Evolutionary conservation across 2,888 invertebrate genomes (phyloP).

Genomic region (Orchestes rusci): DNA sequence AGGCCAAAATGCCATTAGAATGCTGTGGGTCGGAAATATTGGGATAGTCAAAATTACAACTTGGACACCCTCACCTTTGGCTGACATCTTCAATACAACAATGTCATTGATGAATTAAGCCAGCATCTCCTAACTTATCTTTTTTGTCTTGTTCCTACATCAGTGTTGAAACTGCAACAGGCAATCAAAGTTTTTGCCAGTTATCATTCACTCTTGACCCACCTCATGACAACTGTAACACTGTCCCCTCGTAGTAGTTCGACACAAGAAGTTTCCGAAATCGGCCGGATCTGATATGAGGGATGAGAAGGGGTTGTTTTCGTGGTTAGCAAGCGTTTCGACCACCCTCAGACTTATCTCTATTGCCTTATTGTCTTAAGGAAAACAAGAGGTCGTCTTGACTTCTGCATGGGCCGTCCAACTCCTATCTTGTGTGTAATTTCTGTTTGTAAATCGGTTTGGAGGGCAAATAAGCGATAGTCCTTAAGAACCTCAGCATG

Average conservation of each 20-base stretch:
- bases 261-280: constrained; percentile 38
- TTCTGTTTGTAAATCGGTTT: constrained; percentile 21
- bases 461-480: constrained; percentile 17
- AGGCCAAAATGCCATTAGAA: constrained; percentile 33
- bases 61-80: too few species aligned
- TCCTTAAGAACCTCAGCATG: too few species aligned
- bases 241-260: constrained; percentile 41
- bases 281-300: constrained; percentile 40
- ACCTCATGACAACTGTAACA: constrained; percentile 39
- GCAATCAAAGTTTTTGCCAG: too few species aligned
- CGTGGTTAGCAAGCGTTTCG: constrained; percentile 37
- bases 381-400: constrained; percentile 26
- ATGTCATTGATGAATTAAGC: too few species aligned
- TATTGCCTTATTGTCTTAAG: constrained; percentile 30
- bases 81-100: too few species aligned
- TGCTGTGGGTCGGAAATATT: constrained; percentile 11
- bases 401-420: too few species aligned
- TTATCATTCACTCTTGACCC: too few species aligned
- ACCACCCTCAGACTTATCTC: constrained; percentile 36
- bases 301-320: constrained; percentile 41
- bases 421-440: too few species aligned
- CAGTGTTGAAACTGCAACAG: too few species aligned
- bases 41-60: too few species aligned
- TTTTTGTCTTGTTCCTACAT: neutral
- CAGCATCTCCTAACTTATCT: too few species aligned